Evolutionary conservation across 2,888 invertebrate genomes (phyloP), one percentile per base, ranked within the genome.

Genomic region (Dastarcus helophoroides): DNA sequence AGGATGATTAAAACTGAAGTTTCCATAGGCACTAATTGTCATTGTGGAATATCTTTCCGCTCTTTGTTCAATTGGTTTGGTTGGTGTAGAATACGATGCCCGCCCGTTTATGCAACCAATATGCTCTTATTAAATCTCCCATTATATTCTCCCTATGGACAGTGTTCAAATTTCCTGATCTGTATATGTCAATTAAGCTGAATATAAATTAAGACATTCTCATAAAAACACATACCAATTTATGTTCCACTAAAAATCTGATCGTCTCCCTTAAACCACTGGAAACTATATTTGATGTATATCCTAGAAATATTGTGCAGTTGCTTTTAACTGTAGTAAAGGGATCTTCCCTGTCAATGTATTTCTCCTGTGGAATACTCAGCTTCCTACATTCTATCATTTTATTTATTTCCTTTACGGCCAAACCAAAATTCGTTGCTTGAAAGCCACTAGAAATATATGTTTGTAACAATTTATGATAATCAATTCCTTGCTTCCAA

Each of bases 281-380:
- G 0, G 97, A 97, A 15, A 91, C 84, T 70, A 98, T 78, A 61
- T 98, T 99, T 0, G 97, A 97, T 1, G 98, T 98, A 55, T 82
- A 98, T 2, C 95, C 94, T 39, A 98, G 63, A 62, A 98, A 99
- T 53, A 98, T 85, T 2, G 97, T 95, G 53, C 97, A 97, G 48
- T 78, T 79, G 9, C 70, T 71, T 54, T 74, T 76, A 38, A 83
- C 70, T 47, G 67, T 74, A 22, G 85, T 84, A 57, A 83, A 85
- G 17, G 77, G 72, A 51, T 93, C 90, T 29, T 80, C 74, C 59
- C 83, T 82, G 42, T 78, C 73, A 0, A 63, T 58, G 46, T 79
- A 64, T 29, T 70, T 69, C 37, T 83, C 83, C 41, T 71, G 68
- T 0, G 73, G 67, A 22, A 91, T 54, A 1, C 80, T 76, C 40